Conservation (phyloP, 2,113 vertebrate genomes). For the Rhinopomastus cyanomelas region DNA sequence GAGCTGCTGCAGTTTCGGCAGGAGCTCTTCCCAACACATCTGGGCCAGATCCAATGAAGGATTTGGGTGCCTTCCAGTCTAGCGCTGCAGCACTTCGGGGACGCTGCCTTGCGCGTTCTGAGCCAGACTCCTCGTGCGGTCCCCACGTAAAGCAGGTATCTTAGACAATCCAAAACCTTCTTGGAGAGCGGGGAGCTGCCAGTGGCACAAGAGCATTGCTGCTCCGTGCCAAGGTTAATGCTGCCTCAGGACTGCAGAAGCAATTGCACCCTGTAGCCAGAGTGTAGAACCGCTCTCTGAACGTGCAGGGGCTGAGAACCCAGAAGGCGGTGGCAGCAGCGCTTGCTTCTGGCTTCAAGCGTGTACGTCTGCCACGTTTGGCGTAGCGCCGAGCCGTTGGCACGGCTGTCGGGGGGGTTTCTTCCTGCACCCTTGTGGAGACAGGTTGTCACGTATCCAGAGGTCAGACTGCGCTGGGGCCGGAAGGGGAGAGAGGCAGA, state of each 20-base stretch:
- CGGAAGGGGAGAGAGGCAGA: not conserved
- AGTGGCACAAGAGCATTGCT: not conserved
- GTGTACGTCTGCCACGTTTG: not conserved
- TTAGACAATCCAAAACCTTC: not conserved
- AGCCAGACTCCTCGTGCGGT: not conserved
- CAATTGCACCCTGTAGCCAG: not conserved
- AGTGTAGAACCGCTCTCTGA: not conserved
- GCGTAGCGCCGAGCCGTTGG: not conserved
- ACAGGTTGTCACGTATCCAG: not conserved
- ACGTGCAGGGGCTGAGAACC: not conserved
- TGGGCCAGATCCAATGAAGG: constrained; percentile 65
- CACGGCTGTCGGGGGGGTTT: not conserved
- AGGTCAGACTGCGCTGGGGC: not conserved
- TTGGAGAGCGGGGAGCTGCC: not conserved
- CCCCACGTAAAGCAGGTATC: not conserved
- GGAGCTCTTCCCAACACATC: constrained; percentile 23
- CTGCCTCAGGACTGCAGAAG: not conserved
- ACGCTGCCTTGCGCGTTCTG: not conserved
- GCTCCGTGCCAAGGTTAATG: not conserved
- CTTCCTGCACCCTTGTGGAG: not conserved
- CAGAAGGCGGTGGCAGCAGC: not conserved
- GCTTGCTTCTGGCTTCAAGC: not conserved
- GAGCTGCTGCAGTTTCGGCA: constrained; percentile 55
- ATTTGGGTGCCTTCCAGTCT: constrained; percentile 23
- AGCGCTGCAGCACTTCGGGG: not conserved